Conservation (phyloP, 2,888 invertebrate genomes). For the Philonicus albiceps region DNA sequence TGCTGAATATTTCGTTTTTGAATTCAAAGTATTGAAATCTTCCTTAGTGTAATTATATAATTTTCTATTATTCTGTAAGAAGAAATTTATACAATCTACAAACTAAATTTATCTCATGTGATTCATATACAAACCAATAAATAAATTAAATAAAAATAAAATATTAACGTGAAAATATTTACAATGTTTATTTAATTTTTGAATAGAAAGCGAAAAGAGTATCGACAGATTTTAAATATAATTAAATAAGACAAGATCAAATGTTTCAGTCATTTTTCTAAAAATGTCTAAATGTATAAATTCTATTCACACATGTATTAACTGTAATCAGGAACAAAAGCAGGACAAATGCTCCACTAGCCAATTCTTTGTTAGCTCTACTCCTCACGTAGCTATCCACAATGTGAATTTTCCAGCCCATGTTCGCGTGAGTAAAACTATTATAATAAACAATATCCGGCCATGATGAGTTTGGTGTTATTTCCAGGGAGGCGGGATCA, state of each 20-base stretch:
- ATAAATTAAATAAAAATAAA: not conserved
- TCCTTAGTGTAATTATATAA: not conserved
- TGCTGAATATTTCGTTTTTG: no score
- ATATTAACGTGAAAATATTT: not conserved
- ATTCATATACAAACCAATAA: not conserved
- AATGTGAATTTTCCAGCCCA: constrained; percentile 94
- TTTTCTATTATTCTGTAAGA: not conserved
- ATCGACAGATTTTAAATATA: not conserved
- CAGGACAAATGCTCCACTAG: not conserved
- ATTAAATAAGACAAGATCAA: not conserved
- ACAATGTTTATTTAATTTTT: not conserved
- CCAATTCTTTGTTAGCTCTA: not conserved
- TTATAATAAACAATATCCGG: constrained; percentile 93
- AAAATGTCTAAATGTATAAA: not conserved
- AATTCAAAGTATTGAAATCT: no score
- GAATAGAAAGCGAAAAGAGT: not conserved
- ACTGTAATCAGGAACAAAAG: not conserved
- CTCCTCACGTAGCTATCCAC: constrained; percentile 71
- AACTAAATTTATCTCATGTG: not conserved
- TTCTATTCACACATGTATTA: not conserved
- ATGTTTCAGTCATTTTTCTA: constrained; percentile 22
- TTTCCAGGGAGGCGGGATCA: constrained; percentile 76
- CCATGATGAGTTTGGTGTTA: constrained; percentile 89
- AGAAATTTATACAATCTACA: not conserved
- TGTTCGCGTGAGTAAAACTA: constrained; percentile 91